Percentiles rank a stretch among this genome's conserved stretches.
Conservation (phyloP, 2,797 vertebrate genomes). For the Sardinella longiceps region DNA sequence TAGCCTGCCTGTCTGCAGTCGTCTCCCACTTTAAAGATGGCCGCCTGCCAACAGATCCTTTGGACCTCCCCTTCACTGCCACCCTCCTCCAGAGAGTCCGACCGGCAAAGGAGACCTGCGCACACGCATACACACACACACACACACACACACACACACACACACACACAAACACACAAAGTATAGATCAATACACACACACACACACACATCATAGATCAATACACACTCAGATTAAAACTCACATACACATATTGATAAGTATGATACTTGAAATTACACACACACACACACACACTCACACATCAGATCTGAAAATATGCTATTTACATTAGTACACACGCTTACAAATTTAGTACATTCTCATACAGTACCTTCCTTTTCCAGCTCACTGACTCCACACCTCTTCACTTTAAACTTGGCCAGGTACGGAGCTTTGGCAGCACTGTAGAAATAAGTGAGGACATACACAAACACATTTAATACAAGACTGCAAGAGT, state of each 20-base stretch:
- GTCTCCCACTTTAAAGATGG: slow-evolving; percentile 98
- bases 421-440: too few species aligned
- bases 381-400: slow-evolving; percentile 94
- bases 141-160: not conserved
- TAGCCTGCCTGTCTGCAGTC: slow-evolving; percentile 97
- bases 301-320: too few species aligned
- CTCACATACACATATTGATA: not conserved
- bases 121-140: not conserved
- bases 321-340: too few species aligned
- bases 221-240: not conserved
- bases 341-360: too few species aligned
- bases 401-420: slow-evolving; percentile 93
- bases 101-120: slow-evolving; percentile 84
- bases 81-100: slow-evolving; percentile 78
- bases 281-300: not conserved
- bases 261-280: too few species aligned
- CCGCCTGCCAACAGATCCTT: slow-evolving; percentile 92
- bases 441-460: slow-evolving; percentile 82
- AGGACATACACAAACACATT: not conserved
- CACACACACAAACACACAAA: too few species aligned
- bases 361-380: too few species aligned
- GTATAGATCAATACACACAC: too few species aligned
- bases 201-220: too few species aligned
- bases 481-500: too few species aligned
- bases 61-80: slow-evolving; percentile 76